Evolutionary conservation across 2,888 invertebrate genomes (phyloP).

Genomic region (Meghimatium bilineatum): DNA sequence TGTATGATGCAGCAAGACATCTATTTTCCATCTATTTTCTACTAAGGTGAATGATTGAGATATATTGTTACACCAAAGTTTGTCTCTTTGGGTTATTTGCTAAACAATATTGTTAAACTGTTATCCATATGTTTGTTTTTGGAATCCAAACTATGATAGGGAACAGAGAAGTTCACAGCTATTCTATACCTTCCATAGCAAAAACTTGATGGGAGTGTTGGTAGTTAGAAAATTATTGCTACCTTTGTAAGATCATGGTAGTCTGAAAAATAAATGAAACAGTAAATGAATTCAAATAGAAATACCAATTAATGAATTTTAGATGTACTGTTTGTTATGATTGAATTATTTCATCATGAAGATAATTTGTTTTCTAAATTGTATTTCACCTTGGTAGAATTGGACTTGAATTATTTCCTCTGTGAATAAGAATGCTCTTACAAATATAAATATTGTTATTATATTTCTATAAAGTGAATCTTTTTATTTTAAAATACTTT

Average conservation of each 20-base stretch:
- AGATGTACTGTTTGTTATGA: neutral
- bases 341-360: neutral
- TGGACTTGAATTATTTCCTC: conserved; percentile 43
- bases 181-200: too few relatives aligned
- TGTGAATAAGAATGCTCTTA: conserved; percentile 36
- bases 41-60: conserved; percentile 8
- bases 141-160: neutral
- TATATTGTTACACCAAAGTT: neutral
- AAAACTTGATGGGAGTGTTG: too few relatives aligned
- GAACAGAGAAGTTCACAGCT: too few relatives aligned
- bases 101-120: neutral
- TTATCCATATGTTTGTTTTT: neutral
- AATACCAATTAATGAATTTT: too few relatives aligned
- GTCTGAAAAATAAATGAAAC: too few relatives aligned
- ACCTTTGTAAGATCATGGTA: too few relatives aligned
- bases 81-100: neutral
- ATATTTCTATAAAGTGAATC: neutral
- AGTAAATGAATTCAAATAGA: too few relatives aligned
- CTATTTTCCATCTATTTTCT: conserved; percentile 27
- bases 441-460: neutral
- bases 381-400: conserved; percentile 35
- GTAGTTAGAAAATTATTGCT: too few relatives aligned
- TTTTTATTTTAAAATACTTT: neutral
- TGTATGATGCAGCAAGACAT: conserved; percentile 48
- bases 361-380: neutral